Evolutionary conservation across 2,888 invertebrate species (phyloP).

Genomic region (Dyspetes luteomarginatus): DNA sequence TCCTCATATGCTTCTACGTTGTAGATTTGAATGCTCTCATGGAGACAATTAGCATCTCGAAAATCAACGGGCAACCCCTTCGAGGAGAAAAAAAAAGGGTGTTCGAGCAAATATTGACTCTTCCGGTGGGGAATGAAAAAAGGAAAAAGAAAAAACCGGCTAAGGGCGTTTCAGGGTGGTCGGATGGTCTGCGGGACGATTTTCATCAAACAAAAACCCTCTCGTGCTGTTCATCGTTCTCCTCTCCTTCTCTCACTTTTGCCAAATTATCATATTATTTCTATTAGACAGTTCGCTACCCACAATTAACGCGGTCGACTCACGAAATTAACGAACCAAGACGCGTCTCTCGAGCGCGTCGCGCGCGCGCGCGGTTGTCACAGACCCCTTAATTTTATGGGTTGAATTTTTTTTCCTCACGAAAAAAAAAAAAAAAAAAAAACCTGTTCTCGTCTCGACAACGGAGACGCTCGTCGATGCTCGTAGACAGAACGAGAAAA

Average conservation of each 20-base stretch:
- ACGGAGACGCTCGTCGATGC: conserved; percentile 18
- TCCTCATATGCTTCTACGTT: background rate
- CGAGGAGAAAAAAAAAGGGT: conserved; percentile 51
- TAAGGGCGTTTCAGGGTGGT: conserved; percentile 34
- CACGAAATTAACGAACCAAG: conserved; percentile 80
- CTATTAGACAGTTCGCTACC: conserved; percentile 82
- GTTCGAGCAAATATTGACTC: conserved; percentile 65
- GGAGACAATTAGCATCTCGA: conserved; percentile 63
- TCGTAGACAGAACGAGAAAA: conserved; percentile 39
- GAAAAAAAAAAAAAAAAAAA: conserved; percentile 62
- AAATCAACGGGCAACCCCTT: conserved; percentile 21
- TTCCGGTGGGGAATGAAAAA: conserved; percentile 35
- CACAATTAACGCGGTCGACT: conserved; percentile 80
- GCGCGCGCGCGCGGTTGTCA: conserved; percentile 56
- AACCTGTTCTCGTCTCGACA: conserved; percentile 74
- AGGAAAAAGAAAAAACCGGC: conserved; percentile 12
- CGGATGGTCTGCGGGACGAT: conserved; percentile 27
- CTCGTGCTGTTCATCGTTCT: conserved; percentile 47
- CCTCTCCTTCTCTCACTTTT: conserved; percentile 4
- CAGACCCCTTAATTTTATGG: conserved; percentile 52
- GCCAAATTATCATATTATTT: conserved; percentile 82
- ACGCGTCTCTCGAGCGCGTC: conserved; percentile 62
- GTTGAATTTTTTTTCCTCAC: conserved; percentile 48
- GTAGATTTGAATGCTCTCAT: background rate
- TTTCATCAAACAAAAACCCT: conserved; percentile 44